A percentile compares a stretch with the other conserved stretches of the same genome.
Conservation (phyloP, 2,797 vertebrate genomes). For the Thunnus albacares region DNA sequence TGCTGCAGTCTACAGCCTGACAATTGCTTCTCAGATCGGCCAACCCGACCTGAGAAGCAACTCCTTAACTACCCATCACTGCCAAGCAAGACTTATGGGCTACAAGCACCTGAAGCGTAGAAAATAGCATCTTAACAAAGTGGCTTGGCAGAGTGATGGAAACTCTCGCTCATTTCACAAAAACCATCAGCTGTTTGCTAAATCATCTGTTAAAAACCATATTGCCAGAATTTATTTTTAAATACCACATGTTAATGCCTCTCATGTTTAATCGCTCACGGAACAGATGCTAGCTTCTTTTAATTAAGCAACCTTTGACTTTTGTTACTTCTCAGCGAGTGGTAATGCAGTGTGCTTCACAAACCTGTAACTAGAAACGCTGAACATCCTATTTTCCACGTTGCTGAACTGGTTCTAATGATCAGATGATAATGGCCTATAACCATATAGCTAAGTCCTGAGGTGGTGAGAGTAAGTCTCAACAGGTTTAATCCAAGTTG, state of each 20-base stretch:
- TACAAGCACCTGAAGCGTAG: slow-evolving; percentile 57
- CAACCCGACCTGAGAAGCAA: slow-evolving; percentile 48
- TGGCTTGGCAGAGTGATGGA: slow-evolving; percentile 59
- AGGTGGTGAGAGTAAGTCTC: slow-evolving; percentile 42
- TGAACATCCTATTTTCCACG: slow-evolving; percentile 80
- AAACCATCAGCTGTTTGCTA: slow-evolving; percentile 83
- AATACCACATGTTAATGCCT: slow-evolving; percentile 76
- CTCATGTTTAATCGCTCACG: slow-evolving; percentile 80
- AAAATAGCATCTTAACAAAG: slow-evolving; percentile 73
- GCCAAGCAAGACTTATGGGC: slow-evolving; percentile 51
- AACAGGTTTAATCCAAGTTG: slow-evolving; percentile 57
- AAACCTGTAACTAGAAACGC: slow-evolving; percentile 75
- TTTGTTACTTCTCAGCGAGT: slow-evolving; percentile 72
- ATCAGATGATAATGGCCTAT: slow-evolving; percentile 75
- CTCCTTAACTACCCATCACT: slow-evolving; percentile 56
- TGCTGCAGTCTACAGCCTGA: slow-evolving; percentile 41
- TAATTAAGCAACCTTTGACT: slow-evolving; percentile 81
- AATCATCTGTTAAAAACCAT: slow-evolving; percentile 85
- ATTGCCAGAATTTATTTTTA: slow-evolving; percentile 74
- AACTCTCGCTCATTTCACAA: slow-evolving; percentile 61
- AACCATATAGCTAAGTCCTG: slow-evolving; percentile 61
- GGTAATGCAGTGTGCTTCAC: slow-evolving; percentile 76
- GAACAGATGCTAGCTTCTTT: slow-evolving; percentile 84
- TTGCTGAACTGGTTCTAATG: slow-evolving; percentile 82
- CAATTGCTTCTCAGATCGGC: slow-evolving; percentile 45